These are phyloP conservation scores for Enchytraeus crypticus DNA, from an alignment of 2,888 invertebrate species.

Conservation along the genomic window DNA sequence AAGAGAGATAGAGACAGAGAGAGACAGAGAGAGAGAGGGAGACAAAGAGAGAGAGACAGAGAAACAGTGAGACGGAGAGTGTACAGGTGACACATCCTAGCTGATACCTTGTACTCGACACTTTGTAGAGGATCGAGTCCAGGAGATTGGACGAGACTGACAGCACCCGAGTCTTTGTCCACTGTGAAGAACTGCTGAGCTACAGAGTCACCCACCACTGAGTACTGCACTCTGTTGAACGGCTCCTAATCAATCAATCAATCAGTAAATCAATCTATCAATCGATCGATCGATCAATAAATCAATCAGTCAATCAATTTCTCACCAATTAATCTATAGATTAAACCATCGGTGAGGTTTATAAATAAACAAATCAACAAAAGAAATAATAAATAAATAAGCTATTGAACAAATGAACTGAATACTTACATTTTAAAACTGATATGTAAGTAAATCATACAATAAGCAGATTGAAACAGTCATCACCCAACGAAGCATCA, in stretches of 20 bases:
- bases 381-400: not conserved
- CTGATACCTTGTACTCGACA: conserved; percentile 20
- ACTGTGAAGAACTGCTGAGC: conserved; percentile 29
- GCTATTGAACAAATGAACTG: not conserved
- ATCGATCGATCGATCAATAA: no score
- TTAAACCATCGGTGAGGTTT: not conserved
- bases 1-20: no score
- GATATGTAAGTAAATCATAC: no score
- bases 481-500: no score
- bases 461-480: no score
- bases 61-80: not conserved
- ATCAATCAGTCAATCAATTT: no score
- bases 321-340: not conserved
- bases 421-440: no score
- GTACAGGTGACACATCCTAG: not conserved
- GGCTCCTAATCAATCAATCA: no score
- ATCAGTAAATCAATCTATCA: no score
- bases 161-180: conserved; percentile 19
- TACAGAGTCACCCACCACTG: conserved; percentile 33
- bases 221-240: conserved; percentile 24
- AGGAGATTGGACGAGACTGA: conserved; percentile 25
- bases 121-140: conserved; percentile 18
- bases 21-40: no score
- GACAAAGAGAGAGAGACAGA: no score
- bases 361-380: not conserved